Base-by-base conservation (phyloP, 2,888 invertebrate genomes). In the Melikaiella ostensackeni region DNA sequence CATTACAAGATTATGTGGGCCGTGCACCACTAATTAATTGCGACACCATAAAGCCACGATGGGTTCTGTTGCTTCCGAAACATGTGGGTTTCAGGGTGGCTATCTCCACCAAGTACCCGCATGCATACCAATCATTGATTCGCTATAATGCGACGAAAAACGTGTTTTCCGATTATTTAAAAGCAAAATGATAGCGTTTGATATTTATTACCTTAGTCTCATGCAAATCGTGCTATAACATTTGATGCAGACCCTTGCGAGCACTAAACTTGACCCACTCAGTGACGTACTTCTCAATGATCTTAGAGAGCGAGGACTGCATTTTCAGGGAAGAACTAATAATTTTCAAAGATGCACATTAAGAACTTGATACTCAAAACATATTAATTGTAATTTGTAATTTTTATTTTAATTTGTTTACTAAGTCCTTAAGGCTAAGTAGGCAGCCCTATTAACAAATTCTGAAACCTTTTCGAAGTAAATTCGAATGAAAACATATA, bases 1-100 rank as follows among this genome's bases (percentile, higher is more conserved):
- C 80, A 83, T 78, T 79, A 80, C 81, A 80, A 75, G 81, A 80
- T 85, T 84, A 85, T 86, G 84, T 84, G 84, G 86, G 84, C 82
- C 85, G 83, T 46, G 64, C 75, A 82, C 81, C 61, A 77, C 81
- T 84, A 84, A 84, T 82, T 83, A 84, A 84, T 84, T 84, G 83
- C 82, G 81, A 83, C 83, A 83, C 83, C 82, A 76, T 74, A 74
- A 78, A 78, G 64, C 75, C 57, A 76, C 75, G 50, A 74, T 74
- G 75, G 74, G 66, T 76, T 77, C 64, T 77, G 64, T 63, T 74
- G 77, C 78, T 80, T 80, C 74, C 75, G 75, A n/a, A 78, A 66
- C 77, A 78, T 80, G 80, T 78, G 78, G 80, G 80, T 77, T 77
- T 77, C 74, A 78, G 75, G 61, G 75, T 74, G 76, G 66, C 59